A percentile compares a stretch with the other conserved stretches of the same genome.
Evolutionary conservation across 2,797 vertebrate species (phyloP).

Genomic region (Gadopsis bispinosus): DNA sequence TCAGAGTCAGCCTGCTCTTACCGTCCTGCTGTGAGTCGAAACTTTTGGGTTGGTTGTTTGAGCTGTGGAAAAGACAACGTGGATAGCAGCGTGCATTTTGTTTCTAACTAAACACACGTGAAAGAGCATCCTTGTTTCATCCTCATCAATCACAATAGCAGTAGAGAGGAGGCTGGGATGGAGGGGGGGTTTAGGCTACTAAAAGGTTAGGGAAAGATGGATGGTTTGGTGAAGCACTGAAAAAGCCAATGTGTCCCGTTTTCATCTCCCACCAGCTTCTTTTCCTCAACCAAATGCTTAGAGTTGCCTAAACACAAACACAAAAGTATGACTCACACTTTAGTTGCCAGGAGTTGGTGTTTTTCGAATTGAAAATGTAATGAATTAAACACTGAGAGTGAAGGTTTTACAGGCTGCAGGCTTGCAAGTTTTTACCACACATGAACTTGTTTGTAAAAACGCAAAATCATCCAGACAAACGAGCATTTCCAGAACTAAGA

Average conservation of each 20-base stretch:
- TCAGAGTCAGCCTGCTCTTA: not conserved
- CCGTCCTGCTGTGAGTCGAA: not conserved
- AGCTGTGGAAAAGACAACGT: not conserved
- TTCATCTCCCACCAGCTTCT: not conserved
- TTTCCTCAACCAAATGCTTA: not conserved
- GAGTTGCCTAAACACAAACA: not conserved
- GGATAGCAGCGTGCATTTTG: not conserved
- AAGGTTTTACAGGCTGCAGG: constrained; percentile 1
- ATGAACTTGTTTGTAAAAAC: not conserved
- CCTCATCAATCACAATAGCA: not conserved
- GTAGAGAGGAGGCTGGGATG: not conserved
- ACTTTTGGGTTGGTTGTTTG: constrained; percentile 10
- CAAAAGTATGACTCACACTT: constrained; percentile 16
- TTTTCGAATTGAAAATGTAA: no score
- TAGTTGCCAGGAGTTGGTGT: not conserved
- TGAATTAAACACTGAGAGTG: not conserved
- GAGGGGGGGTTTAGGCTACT: not conserved
- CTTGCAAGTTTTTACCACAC: not conserved
- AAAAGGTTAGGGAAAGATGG: not conserved
- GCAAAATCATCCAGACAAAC: not conserved
- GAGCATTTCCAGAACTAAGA: not conserved
- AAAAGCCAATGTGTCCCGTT: not conserved
- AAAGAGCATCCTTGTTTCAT: not conserved
- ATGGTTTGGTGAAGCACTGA: constrained; percentile 10
- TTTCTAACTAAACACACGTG: not conserved